Percentiles rank a stretch among this genome's conserved stretches.
These are phyloP conservation scores for Morinoia aosen DNA, from an alignment of 2,888 invertebrate species.

Conservation along the genomic window DNA sequence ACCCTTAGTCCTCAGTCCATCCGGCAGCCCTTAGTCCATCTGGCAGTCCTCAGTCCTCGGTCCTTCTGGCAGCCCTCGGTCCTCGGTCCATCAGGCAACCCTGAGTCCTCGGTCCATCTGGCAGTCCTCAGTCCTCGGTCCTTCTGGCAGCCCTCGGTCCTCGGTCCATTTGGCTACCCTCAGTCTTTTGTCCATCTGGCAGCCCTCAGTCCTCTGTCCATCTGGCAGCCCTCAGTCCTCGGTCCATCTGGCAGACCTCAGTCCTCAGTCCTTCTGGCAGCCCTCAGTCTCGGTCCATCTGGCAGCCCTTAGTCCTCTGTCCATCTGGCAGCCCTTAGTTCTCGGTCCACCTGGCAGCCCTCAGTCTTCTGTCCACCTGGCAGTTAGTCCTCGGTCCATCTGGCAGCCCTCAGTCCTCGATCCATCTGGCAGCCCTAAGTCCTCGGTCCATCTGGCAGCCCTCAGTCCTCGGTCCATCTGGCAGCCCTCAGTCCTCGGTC, in stretches of 20 bases:
- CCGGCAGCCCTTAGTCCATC: neutral
- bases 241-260: neutral
- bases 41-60: neutral
- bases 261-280: neutral
- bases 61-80: neutral
- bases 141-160: neutral
- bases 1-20: neutral
- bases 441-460: neutral
- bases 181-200: neutral
- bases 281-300: neutral
- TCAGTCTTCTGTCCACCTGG: neutral
- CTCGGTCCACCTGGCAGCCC: neutral
- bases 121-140: neutral
- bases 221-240: neutral
- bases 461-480: neutral
- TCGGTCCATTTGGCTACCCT: neutral
- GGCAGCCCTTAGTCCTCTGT: neutral
- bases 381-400: neutral
- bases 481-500: neutral
- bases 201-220: neutral
- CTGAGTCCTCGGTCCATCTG: neutral
- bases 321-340: neutral
- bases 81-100: neutral
- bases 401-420: neutral
- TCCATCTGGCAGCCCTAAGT: neutral